Evolutionary conservation across 1,140 invertebrate species (phyloP).

Genomic region (Mycetomoellerius zeteki): DNA sequence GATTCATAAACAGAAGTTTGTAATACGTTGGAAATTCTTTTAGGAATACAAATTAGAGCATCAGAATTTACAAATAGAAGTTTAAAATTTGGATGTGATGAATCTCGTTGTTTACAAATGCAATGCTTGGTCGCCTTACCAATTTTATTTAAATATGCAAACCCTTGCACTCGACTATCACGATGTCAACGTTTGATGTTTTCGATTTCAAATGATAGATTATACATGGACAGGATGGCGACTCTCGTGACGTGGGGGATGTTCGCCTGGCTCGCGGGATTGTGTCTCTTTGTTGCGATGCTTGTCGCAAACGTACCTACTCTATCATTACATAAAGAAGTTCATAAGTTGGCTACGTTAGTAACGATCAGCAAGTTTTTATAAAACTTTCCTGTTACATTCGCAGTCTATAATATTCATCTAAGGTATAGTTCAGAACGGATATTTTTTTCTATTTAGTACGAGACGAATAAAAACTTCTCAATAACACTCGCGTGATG

Average conservation of each 20-base stretch:
- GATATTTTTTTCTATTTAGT: constrained; percentile 5
- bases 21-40: too few species aligned
- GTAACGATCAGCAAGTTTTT: constrained; percentile 43
- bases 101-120: background rate
- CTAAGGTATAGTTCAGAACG: background rate
- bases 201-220: constrained; percentile 59
- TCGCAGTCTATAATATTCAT: constrained; percentile 29
- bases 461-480: constrained; percentile 17
- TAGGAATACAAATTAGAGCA: background rate
- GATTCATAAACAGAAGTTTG: too few species aligned
- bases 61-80: background rate
- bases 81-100: background rate
- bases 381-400: constrained; percentile 27
- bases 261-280: constrained; percentile 9
- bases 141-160: constrained; percentile 64
- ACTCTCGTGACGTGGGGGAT: constrained; percentile 7
- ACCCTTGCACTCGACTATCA: constrained; percentile 58
- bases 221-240: constrained; percentile 36
- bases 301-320: constrained; percentile 14
- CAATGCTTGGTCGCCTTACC: background rate
- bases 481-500: constrained; percentile 32
- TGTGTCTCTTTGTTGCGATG: constrained; percentile 39
- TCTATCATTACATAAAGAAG: constrained; percentile 57
- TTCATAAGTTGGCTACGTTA: constrained; percentile 21
- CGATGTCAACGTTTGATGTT: constrained; percentile 53